Evolutionary conservation across 2,797 vertebrate species (phyloP), one percentile per base, ranked within the genome.

Genomic region (Melanotaenia boesemani): DNA sequence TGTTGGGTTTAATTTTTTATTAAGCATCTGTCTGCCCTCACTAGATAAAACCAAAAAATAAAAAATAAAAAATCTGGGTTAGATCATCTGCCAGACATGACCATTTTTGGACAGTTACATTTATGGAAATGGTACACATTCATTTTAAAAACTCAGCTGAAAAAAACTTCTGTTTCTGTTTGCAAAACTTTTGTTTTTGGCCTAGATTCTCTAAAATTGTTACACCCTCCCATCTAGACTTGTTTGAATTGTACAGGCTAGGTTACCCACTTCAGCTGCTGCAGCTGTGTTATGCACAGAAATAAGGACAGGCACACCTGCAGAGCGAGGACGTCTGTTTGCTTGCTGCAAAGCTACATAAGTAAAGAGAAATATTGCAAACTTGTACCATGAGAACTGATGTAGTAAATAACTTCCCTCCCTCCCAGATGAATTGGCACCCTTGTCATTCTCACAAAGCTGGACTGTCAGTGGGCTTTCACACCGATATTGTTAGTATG

Each of bases 371-470:
- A 92, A 94, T 92, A 92, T 94, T 90, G 89, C 89, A 90, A 92
- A 87, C 76, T 86, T 89, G 85, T 88, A 87, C 90, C 92, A 93
- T 93, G 91, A 94, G 91, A 93, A 93, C 93, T 92, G 86, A 93
- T 92, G 91, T 93, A 89, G 90, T 92, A 90, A 95, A 85, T 86
- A 90, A 92, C 86, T 90, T 86, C 91, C 92, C 93, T 41, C 46
- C 92, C 91, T 92, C 91, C 86, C 89, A 94, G 92, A 94, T 94
- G 94, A 95, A 95, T 94, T 88, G 91, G 80, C 77, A 91, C 88
- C 92, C 94, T 94, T 95, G 95, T 94, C 92, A 88, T 94, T 90
- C 91, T 94, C 93, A 96, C 95, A 96, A 95, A 95, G 95, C 94
- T 95, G 93, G 94, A 93, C 93, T 95, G 93, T 95, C 95, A 95